Conservation (phyloP, 2,888 invertebrate genomes). For the Hydriomena furcata region DNA sequence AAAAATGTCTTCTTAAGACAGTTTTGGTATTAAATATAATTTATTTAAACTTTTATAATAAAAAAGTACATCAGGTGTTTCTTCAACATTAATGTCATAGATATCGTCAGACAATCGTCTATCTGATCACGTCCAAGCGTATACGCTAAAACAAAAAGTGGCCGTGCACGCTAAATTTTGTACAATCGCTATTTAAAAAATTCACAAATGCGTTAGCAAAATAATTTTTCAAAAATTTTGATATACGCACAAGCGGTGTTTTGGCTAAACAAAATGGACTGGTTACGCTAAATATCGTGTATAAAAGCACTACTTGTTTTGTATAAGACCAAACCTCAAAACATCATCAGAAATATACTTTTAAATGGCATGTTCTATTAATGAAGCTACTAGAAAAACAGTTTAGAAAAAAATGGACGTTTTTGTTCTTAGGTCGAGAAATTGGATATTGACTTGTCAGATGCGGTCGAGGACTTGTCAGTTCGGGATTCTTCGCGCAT, state of each 20-base stretch:
- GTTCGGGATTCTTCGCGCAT: slow-evolving; percentile 39
- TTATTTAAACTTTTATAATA: slow-evolving; percentile 58
- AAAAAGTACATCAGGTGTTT: slow-evolving; percentile 60
- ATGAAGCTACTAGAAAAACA: slow-evolving; percentile 77
- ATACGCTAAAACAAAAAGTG: slow-evolving; percentile 58
- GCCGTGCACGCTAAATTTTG: slow-evolving; percentile 57
- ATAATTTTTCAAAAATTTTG: slow-evolving; percentile 69
- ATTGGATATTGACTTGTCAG: slow-evolving; percentile 74
- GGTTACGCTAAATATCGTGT: slow-evolving; percentile 77
- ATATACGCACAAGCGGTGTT: slow-evolving; percentile 73
- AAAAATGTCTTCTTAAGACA: slow-evolving; percentile 68
- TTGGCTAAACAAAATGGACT: slow-evolving; percentile 83
- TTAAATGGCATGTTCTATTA: slow-evolving; percentile 70
- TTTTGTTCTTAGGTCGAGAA: slow-evolving; percentile 80
- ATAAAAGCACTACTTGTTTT: slow-evolving; percentile 80
- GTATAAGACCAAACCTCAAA: slow-evolving; percentile 78
- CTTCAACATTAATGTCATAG: slow-evolving; percentile 43
- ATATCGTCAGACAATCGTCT: slow-evolving; percentile 36
- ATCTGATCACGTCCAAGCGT: slow-evolving; percentile 63
- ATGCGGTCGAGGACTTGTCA: slow-evolving; percentile 65
- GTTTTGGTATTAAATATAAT: slow-evolving; percentile 55
- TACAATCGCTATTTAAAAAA: slow-evolving; percentile 58
- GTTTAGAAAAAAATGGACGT: slow-evolving; percentile 83
- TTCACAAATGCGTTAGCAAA: slow-evolving; percentile 75
- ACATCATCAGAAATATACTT: slow-evolving; percentile 78